These are phyloP conservation scores for Macrophya alboannulata DNA, from an alignment of 2,888 invertebrate genomes.

Conservation along the genomic window DNA sequence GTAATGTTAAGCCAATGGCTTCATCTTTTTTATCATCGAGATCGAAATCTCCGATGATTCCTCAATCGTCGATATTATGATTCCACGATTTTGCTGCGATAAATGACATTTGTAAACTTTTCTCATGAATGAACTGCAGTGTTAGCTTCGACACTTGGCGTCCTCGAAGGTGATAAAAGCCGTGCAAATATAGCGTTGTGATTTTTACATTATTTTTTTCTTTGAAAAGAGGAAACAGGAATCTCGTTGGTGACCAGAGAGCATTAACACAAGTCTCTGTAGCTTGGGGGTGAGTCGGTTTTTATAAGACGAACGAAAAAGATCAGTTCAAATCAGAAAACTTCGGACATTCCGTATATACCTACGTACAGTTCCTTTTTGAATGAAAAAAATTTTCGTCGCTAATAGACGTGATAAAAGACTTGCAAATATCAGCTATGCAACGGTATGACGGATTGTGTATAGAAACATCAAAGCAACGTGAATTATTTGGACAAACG, in stretches of 20 bases:
- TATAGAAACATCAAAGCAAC: background rate
- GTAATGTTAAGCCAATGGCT: background rate
- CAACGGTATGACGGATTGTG: background rate
- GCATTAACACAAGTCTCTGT: background rate
- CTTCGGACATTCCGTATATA: no score
- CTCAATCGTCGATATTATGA: background rate
- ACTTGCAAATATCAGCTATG: background rate
- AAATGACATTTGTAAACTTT: background rate
- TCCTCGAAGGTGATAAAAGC: constrained; percentile 5
- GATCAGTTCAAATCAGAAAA: background rate
- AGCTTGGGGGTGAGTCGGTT: background rate
- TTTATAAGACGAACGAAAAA: background rate
- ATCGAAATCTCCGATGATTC: background rate
- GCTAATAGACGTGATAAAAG: constrained; percentile 12
- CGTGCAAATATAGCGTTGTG: background rate
- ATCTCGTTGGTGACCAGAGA: background rate
- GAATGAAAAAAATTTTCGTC: background rate
- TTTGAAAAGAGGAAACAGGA: background rate
- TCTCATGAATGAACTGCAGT: constrained; percentile 10
- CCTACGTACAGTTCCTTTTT: background rate
- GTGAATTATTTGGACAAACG: constrained; percentile 38
- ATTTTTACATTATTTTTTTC: background rate
- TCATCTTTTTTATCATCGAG: background rate
- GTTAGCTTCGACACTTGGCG: background rate
- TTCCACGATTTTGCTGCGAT: background rate